Percentiles rank a stretch among this genome's conserved stretches.
These are phyloP conservation scores for Hemicentrotus pulcherrimus DNA, from an alignment of 35 echinoderm and acorn worm genomes.

Conservation along the genomic window DNA sequence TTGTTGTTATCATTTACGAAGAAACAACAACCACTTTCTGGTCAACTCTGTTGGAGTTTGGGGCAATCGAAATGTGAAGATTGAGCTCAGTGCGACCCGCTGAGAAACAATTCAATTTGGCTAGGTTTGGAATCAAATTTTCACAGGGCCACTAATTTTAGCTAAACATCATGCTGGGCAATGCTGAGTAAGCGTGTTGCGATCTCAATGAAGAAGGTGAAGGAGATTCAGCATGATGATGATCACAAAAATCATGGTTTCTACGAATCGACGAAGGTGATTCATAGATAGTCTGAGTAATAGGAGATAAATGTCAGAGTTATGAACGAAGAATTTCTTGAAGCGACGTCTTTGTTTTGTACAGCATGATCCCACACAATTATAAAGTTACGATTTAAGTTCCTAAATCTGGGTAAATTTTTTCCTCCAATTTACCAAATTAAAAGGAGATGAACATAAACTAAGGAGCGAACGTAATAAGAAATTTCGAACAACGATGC, in stretches of 20 bases:
- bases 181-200: background rate
- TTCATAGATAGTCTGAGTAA: background rate
- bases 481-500: no score
- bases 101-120: constrained; percentile 13
- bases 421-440: no score
- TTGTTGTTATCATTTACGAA: no score
- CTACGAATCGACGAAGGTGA: background rate
- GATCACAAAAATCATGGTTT: background rate
- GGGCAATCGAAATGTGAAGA: background rate
- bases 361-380: no score
- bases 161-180: background rate
- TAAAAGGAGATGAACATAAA: no score
- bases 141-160: constrained; percentile 10
- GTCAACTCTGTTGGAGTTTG: background rate
- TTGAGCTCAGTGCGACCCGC: background rate
- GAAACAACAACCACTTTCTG: background rate
- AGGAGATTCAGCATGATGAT: background rate
- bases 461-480: no score
- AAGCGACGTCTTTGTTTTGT: no score
- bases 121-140: constrained; percentile 12
- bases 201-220: background rate
- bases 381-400: no score
- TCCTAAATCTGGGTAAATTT: no score
- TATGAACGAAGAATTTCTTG: no score
- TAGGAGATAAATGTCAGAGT: no score